Evolutionary conservation across 2,888 invertebrate genomes (phyloP).

Genomic region (Polietes domitor): DNA sequence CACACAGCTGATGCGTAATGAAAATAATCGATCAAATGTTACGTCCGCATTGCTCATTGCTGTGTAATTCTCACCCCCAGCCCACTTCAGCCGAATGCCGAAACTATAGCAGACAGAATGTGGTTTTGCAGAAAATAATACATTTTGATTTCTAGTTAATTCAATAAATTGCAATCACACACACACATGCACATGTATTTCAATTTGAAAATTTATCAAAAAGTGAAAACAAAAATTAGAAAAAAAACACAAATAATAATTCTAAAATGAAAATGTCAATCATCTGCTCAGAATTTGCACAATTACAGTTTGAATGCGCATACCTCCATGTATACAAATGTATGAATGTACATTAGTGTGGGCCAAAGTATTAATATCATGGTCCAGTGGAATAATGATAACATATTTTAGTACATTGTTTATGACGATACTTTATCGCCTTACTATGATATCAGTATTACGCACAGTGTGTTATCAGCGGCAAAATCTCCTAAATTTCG

Average conservation of each 20-base stretch:
- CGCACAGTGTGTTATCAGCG: too few species aligned
- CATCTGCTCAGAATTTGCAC: not conserved
- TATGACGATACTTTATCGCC: too few species aligned
- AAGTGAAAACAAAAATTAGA: not conserved
- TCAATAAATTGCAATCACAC: not conserved
- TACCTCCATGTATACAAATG: too few species aligned
- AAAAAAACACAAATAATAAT: not conserved
- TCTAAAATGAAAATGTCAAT: conserved; percentile 23
- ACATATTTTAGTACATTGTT: too few species aligned
- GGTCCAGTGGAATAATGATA: too few species aligned
- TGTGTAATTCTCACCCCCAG: not conserved
- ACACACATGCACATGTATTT: not conserved
- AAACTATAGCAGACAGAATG: not conserved
- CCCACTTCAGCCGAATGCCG: not conserved
- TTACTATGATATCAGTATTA: too few species aligned
- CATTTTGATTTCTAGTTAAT: not conserved
- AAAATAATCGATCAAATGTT: not conserved
- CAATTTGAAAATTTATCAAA: conserved; percentile 6
- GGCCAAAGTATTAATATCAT: too few species aligned
- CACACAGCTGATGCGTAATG: not conserved
- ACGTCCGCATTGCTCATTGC: too few species aligned
- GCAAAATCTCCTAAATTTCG: too few species aligned
- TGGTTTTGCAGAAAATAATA: not conserved
- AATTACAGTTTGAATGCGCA: not conserved
- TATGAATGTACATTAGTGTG: too few species aligned